Percentiles rank a stretch among this genome's conserved stretches.
These are phyloP conservation scores for Cistogaster globosa DNA, from an alignment of 2,888 invertebrate genomes.

Conservation along the genomic window DNA sequence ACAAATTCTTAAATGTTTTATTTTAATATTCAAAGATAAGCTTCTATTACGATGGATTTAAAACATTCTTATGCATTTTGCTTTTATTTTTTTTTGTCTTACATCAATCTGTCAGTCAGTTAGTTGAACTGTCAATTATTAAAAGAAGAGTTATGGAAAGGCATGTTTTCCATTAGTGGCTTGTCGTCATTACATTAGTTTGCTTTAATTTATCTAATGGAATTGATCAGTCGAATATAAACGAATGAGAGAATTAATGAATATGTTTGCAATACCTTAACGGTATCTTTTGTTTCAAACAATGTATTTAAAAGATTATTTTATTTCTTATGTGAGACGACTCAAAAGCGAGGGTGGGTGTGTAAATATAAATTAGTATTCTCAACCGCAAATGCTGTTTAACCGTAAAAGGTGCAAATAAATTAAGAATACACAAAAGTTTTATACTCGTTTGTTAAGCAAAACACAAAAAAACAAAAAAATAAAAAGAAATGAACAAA, in stretches of 20 bases:
- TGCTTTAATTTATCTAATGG: slow-evolving; percentile 58
- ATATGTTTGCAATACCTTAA: slow-evolving; percentile 41
- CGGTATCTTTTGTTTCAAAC: slow-evolving; percentile 18
- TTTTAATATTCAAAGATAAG: slow-evolving; percentile 31
- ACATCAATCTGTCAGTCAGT: slow-evolving; percentile 34
- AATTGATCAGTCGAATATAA: slow-evolving; percentile 43
- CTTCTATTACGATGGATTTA: slow-evolving; percentile 14
- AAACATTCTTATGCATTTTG: slow-evolving; percentile 3
- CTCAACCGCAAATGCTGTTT: slow-evolving; percentile 52
- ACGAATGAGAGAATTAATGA: background rate
- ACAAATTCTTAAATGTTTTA: slow-evolving; percentile 26
- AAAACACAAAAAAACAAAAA: background rate
- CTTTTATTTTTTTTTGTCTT: slow-evolving; percentile 7
- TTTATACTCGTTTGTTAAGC: slow-evolving; percentile 1
- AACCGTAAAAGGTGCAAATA: slow-evolving; percentile 55
- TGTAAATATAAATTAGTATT: slow-evolving; percentile 60
- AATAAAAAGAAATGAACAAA: slow-evolving; percentile 9
- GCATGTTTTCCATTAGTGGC: slow-evolving; percentile 20
- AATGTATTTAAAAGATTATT: background rate
- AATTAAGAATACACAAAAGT: slow-evolving; percentile 43
- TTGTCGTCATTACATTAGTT: slow-evolving; percentile 48
- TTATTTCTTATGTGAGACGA: background rate
- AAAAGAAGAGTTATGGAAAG: slow-evolving; percentile 10
- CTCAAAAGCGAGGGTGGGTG: slow-evolving; percentile 54
- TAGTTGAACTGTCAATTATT: slow-evolving; percentile 46